Percentiles rank a stretch among this genome's conserved stretches.
Evolutionary conservation across 2,113 vertebrate species (phyloP).

Genomic region (Corythaeola cristata): DNA sequence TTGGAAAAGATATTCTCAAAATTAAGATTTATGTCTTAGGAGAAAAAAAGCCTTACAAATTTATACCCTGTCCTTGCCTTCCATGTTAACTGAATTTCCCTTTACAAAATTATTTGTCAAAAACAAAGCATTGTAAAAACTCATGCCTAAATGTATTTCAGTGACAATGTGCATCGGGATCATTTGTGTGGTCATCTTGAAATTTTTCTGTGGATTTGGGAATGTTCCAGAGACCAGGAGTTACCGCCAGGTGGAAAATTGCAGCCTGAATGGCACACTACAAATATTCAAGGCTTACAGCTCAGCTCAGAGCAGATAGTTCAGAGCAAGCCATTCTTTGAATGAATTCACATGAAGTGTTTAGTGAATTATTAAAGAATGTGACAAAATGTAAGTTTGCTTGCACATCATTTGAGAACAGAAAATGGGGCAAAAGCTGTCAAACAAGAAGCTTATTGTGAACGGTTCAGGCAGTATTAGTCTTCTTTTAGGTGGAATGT

Average conservation of each 20-base stretch:
- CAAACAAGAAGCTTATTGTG: slow-evolving; percentile 23
- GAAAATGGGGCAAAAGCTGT: background rate
- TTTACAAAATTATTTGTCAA: background rate
- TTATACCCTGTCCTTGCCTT: background rate
- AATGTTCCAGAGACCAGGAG: background rate
- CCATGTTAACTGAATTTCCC: background rate
- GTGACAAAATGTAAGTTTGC: background rate
- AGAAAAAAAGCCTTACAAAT: background rate
- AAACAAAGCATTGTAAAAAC: background rate
- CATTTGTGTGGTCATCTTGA: background rate
- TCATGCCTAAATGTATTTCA: background rate
- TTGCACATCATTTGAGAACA: background rate
- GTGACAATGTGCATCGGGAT: background rate
- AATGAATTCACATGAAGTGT: background rate
- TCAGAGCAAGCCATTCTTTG: background rate
- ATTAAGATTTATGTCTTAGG: background rate
- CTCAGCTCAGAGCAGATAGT: background rate
- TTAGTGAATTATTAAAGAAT: slow-evolving; percentile 18
- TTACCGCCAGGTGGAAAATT: background rate
- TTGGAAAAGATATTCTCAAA: background rate
- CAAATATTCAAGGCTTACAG: background rate
- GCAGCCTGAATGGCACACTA: background rate
- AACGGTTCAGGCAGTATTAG: background rate
- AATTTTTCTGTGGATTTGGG: background rate
- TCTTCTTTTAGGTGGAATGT: slow-evolving; percentile 45